Evolutionary conservation across 2,797 vertebrate species (phyloP).

Genomic region (Halcyon smyrnensis): DNA sequence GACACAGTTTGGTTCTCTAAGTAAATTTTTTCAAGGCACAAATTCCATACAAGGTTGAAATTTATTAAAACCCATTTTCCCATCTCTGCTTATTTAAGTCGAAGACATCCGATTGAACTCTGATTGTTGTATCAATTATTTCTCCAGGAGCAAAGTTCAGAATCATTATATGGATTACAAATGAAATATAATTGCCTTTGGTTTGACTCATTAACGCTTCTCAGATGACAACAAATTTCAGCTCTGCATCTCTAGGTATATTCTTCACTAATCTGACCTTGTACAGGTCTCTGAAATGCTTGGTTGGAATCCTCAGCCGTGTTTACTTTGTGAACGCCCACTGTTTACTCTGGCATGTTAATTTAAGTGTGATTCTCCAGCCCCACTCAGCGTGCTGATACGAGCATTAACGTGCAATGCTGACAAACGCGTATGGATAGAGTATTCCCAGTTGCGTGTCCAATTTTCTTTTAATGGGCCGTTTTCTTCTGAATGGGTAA

Average conservation of each 20-base stretch:
- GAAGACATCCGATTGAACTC: neutral
- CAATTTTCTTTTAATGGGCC: constrained; percentile 22
- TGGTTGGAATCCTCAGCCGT: neutral
- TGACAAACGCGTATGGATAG: constrained; percentile 7
- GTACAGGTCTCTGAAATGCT: neutral
- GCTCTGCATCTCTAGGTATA: neutral
- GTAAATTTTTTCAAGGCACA: neutral
- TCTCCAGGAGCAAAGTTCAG: neutral
- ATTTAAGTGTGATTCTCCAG: neutral
- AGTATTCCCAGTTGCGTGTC: constrained; percentile 18
- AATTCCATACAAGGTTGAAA: constrained; percentile 28
- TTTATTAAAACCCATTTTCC: constrained; percentile 9
- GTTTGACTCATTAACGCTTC: neutral
- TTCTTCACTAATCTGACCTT: neutral
- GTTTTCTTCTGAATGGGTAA: constrained; percentile 25
- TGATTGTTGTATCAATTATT: neutral
- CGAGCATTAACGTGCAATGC: neutral
- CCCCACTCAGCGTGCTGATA: neutral
- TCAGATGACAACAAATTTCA: neutral
- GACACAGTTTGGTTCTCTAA: constrained; percentile 12
- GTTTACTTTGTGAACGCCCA: neutral
- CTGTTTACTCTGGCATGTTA: neutral
- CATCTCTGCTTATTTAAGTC: constrained; percentile 23
- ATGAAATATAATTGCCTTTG: neutral
- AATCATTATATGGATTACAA: neutral